Base-by-base conservation (phyloP, 2,113 vertebrate genomes). In the Megaleporinus macrocephalus region DNA sequence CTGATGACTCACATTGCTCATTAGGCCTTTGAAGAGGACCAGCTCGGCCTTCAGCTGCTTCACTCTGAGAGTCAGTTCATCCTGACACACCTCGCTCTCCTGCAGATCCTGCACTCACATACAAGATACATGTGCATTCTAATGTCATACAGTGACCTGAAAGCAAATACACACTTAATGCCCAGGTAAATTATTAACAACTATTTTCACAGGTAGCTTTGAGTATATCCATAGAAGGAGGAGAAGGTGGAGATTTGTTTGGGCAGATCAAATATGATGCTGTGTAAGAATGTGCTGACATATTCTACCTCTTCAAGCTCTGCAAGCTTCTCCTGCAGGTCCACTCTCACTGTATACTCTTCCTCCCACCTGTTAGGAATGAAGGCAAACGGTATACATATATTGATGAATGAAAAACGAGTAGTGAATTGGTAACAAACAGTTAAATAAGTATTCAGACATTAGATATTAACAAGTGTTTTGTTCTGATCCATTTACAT, bases 21-120 rank as follows among this genome's bases (percentile, higher is more conserved):
- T 96, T 78, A 98, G 94, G 33, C 97, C 96, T 89, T 98, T 98
- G 90, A 98, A 98, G 89, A 98, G 95, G 22, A 98, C 96, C 1
- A 98, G 92, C 81, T 98, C 97, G 0, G 96, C 96, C 82, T 97
- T 98, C 84, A 98, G 92, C 89, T 97, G 96, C 87, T 97, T 95
- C 83, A 98, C 96, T 83, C 95, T 94, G 88, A 97, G 93, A 55
- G 96, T 94, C 81, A 98, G 90, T 80, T 98, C 95, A 53, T 97
- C 96, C 79, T 97, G 96, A 85, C 95, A 96, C 71, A 95, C 95
- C 44, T 98, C 96, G 0, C 96, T 96, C 86, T 98, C 97, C 86
- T 97, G 97, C 78, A 96, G 95, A 78, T 98, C 97, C 97, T 98
- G 61, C 10, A 83, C 44, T 78, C 16, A 81, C 63, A 83, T 71